A percentile compares a stretch with the other conserved stretches of the same genome.
phyloP scores from a whole-genome alignment of 1,140 invertebrate genomes.

The Phenacoccus solenopsis region DNA sequence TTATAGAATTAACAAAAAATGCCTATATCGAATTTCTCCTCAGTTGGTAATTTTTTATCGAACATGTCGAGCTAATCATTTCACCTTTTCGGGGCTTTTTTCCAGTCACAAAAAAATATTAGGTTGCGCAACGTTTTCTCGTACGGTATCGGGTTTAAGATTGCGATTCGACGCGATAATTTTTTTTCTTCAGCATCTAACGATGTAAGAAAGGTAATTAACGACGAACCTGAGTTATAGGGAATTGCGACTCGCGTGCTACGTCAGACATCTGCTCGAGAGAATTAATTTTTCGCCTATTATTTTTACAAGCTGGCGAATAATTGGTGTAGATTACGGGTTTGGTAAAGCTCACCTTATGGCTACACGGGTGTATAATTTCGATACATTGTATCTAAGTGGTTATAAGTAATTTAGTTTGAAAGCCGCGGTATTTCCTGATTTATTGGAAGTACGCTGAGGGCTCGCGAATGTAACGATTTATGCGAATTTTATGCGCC shows the following conservation, averaged over 20 bases:
- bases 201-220: too few species aligned
- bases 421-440: background rate
- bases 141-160: too few species aligned
- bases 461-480: background rate
- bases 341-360: background rate
- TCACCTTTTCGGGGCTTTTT: too few species aligned
- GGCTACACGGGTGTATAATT: background rate
- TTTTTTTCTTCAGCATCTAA: too few species aligned
- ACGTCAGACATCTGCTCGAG: too few species aligned
- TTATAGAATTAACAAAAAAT: background rate
- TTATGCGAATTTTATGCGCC: background rate
- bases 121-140: too few species aligned
- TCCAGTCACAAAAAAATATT: too few species aligned
- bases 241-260: too few species aligned
- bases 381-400: background rate
- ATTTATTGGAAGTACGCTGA: background rate
- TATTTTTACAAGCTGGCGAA: background rate
- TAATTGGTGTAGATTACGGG: background rate
- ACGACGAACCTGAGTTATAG: too few species aligned
- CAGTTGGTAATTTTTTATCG: background rate
- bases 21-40: background rate
- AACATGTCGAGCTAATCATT: too few species aligned
- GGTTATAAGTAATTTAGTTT: background rate
- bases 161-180: too few species aligned
- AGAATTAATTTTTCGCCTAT: too few species aligned